Percentiles rank a stretch among this genome's conserved stretches.
Conservation (phyloP, 2,888 invertebrate genomes). For the Danaus chrysippus region DNA sequence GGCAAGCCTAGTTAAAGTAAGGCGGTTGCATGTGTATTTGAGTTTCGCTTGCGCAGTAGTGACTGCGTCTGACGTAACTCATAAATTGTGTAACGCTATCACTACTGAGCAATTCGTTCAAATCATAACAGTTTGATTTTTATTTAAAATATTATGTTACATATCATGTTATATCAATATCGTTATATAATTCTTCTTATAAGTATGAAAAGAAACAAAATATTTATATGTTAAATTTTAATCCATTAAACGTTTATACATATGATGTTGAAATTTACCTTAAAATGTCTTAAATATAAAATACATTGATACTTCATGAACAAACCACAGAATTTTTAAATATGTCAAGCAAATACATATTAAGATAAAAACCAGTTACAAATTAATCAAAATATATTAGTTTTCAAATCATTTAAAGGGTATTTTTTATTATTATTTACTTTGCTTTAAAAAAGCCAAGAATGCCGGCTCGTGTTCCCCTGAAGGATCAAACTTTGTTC, state of each 20-base stretch:
- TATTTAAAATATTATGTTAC: neutral
- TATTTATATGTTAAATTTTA: too few species aligned
- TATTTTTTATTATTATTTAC: neutral
- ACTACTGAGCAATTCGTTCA: slow-evolving; percentile 33
- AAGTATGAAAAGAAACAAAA: too few species aligned
- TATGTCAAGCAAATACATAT: too few species aligned
- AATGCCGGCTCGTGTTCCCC: slow-evolving; percentile 55
- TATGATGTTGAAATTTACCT: too few species aligned
- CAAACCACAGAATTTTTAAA: too few species aligned
- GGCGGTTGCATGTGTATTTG: slow-evolving; percentile 58
- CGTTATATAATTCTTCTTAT: too few species aligned
- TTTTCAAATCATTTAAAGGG: neutral
- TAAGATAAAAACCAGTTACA: too few species aligned
- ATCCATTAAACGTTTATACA: too few species aligned
- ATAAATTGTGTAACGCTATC: slow-evolving; percentile 59
- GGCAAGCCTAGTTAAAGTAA: slow-evolving; percentile 28
- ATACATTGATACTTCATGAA: too few species aligned
- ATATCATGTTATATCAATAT: too few species aligned
- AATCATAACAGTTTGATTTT: slow-evolving; percentile 4
- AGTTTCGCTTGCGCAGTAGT: slow-evolving; percentile 53
- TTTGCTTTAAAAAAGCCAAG: slow-evolving; percentile 43
- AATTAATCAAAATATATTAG: too few species aligned
- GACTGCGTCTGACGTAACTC: slow-evolving; percentile 56
- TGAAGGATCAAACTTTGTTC: slow-evolving; percentile 57
- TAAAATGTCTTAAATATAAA: too few species aligned